Evolutionary conservation across 2,888 invertebrate species (phyloP), one percentile per base, ranked within the genome.

Genomic region (Rhingia campestris): DNA sequence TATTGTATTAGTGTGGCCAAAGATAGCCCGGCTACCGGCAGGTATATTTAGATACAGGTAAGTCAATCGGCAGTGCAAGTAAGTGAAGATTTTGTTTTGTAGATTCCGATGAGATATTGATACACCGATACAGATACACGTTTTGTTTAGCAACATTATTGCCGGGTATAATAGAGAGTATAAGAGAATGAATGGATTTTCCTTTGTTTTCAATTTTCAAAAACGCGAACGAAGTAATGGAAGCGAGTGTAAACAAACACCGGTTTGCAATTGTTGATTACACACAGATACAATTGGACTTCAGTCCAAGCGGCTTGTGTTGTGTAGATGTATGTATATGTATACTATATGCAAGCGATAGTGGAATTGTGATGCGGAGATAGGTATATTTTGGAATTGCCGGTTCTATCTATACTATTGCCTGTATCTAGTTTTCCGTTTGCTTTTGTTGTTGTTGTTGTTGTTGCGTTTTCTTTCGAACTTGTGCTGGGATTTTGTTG

Each of bases 11-110:
- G 76, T 77, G 63, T 67, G 73, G 72, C 72, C 59, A 86, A 70
- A 82, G 72, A 86, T 67, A 77, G 64, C 45, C 64, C 51, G 51
- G 77, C 73, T 74, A 73, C 73, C 79, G 82, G 74, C 79, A 87
- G 87, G 82, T 87, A 86, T 86, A 86, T 86, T 73, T 88, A 89
- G 88, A 88, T 87, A 88, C 89, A 88, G 88, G 89, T 89, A 88
- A 89, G 82, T 12, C 33, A 66, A 70, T 56, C 12, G 54, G 47
- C 49, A 69, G 14, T 37, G 12, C 14, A 47, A 22, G 6, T 47
- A 47, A 22, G 14, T 14, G 4, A 41, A 47, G 14, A 9, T 35
- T 59, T 67, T 12, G 37, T 22, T 22, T 22, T 22, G 22, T 22
- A 22, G 22, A 22, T 22, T 22, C 22, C 1, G 22, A 22, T 22